phyloP scores from a whole-genome alignment of 2,797 vertebrate species.

The Ciconia nigra region DNA sequence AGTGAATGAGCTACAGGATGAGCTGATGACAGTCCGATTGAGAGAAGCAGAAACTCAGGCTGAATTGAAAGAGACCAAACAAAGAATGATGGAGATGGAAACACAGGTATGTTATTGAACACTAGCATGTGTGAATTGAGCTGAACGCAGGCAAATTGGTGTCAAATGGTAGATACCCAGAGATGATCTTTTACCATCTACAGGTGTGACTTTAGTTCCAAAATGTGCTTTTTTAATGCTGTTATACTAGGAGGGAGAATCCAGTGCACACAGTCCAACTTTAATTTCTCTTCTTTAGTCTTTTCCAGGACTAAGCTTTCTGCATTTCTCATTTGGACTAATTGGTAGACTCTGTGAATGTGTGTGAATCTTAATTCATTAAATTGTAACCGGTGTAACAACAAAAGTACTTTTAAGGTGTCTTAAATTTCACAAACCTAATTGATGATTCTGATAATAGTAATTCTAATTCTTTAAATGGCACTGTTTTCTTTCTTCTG shows the following conservation, averaged over 20 bases:
- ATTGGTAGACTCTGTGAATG: background rate
- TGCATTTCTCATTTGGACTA: background rate
- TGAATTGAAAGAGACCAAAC: constrained; percentile 89
- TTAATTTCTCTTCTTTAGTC: background rate
- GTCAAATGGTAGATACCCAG: background rate
- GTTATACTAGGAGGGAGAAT: background rate
- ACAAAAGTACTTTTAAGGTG: background rate
- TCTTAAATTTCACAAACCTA: background rate
- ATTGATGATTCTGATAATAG: background rate
- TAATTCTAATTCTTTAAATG: background rate
- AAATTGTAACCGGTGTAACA: background rate
- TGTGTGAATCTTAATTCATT: background rate
- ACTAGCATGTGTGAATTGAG: background rate
- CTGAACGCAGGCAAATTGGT: background rate
- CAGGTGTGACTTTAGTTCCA: background rate
- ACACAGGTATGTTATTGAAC: constrained; percentile 83
- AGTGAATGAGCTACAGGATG: constrained; percentile 91
- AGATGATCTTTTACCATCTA: background rate
- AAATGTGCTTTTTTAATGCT: background rate
- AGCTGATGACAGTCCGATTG: constrained; percentile 92
- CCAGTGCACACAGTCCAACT: background rate
- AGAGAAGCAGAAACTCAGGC: constrained; percentile 94
- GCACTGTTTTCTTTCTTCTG: background rate
- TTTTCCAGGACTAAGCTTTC: background rate
- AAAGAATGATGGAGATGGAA: constrained; percentile 93